Evolutionary conservation across 2,113 vertebrate genomes (phyloP), one percentile per base, ranked within the genome.

Genomic region (Tringa solitaria): DNA sequence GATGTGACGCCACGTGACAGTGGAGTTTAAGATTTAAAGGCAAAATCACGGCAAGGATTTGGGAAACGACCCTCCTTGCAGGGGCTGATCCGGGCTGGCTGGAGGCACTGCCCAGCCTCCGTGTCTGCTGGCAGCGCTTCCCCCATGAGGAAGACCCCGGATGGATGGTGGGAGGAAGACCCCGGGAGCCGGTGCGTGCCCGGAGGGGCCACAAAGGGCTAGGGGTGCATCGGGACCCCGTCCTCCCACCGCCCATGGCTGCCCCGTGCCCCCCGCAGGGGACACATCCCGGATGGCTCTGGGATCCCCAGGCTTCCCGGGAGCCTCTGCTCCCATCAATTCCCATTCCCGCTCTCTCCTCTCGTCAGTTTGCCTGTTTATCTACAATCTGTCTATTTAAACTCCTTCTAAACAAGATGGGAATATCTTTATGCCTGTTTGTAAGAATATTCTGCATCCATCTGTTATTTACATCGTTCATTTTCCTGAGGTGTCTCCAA

Each of bases 401-500:
- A 96, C 96, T 97, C 97, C 95, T 97, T 96, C 98, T 91, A 95
- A 97, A 96, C 97, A 95, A 98, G 98, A 97, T 87, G 97, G 97
- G 98, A 98, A 98, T 97, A 97, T 97, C 97, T 98, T 90, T 80
- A 82, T 90, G 98, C 96, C 97, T 98, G 98, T 98, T 98, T 98
- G 97, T 97, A 95, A 98, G 98, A 97, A 97, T 92, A 83, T 79
- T 97, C 98, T 90, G 75, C 96, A 88, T 92, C 98, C 98, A 98
- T 98, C 98, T 98, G 98, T 98, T 98, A 98, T 99, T 98, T 98
- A 98, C 98, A 98, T 98, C 97, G 83, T 96, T 97, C 97, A 53
- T 96, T 98, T 98, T 98, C 98, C 98, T 98, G 98, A 99, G 98
- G 98, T 98, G 98, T 98, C 98, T 99, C 98, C 98, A 98, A 98